Percentiles rank a stretch among this genome's conserved stretches.
These are phyloP conservation scores for Dimorphilus gyrociliatus DNA, from an alignment of 2,888 invertebrate genomes.

Conservation along the genomic window DNA sequence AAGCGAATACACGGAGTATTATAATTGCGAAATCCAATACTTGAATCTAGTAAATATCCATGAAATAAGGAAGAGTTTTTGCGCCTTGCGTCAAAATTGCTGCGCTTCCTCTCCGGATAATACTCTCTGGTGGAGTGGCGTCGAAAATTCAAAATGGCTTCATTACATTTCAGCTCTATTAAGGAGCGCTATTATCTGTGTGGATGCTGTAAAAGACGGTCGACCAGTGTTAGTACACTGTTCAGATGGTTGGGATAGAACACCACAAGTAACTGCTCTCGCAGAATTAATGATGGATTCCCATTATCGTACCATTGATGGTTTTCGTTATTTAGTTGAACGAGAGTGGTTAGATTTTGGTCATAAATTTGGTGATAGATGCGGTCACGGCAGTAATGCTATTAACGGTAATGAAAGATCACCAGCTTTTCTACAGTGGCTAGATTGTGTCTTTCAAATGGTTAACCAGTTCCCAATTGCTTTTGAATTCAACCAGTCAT, in stretches of 20 bases:
- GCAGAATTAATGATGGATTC: constrained; percentile 84
- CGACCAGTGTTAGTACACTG: constrained; percentile 90
- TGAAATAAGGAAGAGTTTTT: constrained; percentile 78
- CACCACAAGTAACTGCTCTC: constrained; percentile 84
- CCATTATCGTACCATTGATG: constrained; percentile 81
- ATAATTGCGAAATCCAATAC: constrained; percentile 85
- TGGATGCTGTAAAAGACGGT: constrained; percentile 51
- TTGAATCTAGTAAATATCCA: constrained; percentile 97
- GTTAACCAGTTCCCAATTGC: constrained; percentile 70
- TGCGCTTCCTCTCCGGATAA: too few species aligned
- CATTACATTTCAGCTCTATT: constrained; percentile 70
- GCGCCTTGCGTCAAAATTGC: constrained; percentile 53
- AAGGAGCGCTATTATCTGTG: constrained; percentile 61
- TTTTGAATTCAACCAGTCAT: constrained; percentile 86
- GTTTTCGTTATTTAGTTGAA: constrained; percentile 79
- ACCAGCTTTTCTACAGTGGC: constrained; percentile 93
- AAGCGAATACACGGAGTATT: constrained; percentile 74
- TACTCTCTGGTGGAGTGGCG: constrained; percentile 71
- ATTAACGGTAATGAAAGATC: constrained; percentile 87
- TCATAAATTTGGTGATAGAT: constrained; percentile 92
- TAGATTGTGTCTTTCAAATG: constrained; percentile 87
- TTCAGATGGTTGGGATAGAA: constrained; percentile 97
- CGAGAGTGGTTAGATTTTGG: constrained; percentile 95
- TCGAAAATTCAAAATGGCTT: constrained; percentile 81
- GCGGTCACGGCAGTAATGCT: constrained; percentile 45